Base-by-base conservation (phyloP, 2,797 vertebrate species). In the Microctenopoma lineatum region DNA sequence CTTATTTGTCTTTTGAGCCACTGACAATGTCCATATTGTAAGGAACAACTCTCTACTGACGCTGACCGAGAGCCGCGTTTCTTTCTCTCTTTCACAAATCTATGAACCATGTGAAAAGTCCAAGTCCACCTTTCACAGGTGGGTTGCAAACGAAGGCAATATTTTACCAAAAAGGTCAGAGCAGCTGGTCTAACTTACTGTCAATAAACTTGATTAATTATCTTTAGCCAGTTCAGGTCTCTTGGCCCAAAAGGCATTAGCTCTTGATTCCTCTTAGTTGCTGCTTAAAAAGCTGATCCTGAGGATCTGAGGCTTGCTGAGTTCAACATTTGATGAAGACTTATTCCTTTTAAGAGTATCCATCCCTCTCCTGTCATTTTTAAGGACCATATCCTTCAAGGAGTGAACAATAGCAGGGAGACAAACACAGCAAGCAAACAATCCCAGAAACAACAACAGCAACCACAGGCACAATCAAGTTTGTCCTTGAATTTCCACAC, bases 401-500 rank as follows among this genome's bases (percentile, higher is more conserved):
- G 67, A 85, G 70, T 51, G 41, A 73, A 89, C 83, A 86, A 87
- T 74, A 69, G 65, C 44, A 51, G 48, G 70, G 75, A 79, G 79
- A 85, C 60, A 3, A 86, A 74, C 76, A 70, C 81, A 75, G 85
- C 87, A 82, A 85, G 82, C 86, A 91, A 87, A 88, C 83, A 89
- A 85, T 80, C 80, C 64, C 50, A 68, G 67, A 75, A 84, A 88
- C 75, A 79, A 87, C 81, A 82, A 75, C 87, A 77, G 72, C 63
- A 57, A 41, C 77, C 75, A 47, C 68, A 12, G 81, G 75, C 83
- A 50, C 83, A 85, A 84, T 91, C 87, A 80, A 85, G 86, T 88
- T 91, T 61, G 89, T 92, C 90, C 92, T 92, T 92, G 91, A 90
- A 87, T 92, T 88, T 90, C 81, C 89, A 84, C 92, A 93, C 90